Evolutionary conservation across 2,888 invertebrate genomes (phyloP).

Genomic region (Mantis religiosa): DNA sequence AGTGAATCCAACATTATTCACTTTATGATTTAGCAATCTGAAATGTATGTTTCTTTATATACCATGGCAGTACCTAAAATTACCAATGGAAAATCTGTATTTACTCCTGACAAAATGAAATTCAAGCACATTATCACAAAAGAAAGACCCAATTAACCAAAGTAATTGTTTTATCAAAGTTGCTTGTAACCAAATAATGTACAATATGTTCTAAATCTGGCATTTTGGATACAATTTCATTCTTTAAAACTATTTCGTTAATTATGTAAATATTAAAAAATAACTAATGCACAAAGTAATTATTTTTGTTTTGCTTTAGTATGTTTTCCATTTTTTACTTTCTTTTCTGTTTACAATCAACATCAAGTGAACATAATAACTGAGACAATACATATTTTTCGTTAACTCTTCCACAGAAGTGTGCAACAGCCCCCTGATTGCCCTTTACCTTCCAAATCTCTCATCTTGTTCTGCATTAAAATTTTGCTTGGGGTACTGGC

Average conservation of each 20-base stretch:
- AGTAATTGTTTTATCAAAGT: not conserved
- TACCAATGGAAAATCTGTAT: not conserved
- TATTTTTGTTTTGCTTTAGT: not conserved
- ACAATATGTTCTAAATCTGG: not conserved
- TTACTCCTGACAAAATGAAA: not conserved
- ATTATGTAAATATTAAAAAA: not conserved
- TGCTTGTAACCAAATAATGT: not conserved
- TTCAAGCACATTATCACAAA: not conserved
- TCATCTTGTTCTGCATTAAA: conserved; percentile 17
- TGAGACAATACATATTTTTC: not conserved
- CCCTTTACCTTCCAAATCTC: conserved; percentile 15
- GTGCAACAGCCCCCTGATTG: conserved; percentile 29
- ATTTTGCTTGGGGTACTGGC: conserved; percentile 26
- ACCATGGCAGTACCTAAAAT: not conserved
- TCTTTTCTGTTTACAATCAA: not conserved
- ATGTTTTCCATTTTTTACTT: not conserved
- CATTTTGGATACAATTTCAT: not conserved
- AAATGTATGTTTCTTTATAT: not conserved
- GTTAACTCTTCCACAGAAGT: not conserved
- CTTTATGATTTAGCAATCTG: not conserved
- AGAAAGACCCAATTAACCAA: conserved; percentile 13
- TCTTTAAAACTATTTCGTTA: not conserved
- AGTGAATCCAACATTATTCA: not conserved
- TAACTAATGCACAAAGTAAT: not conserved
- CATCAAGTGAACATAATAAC: not conserved